Evolutionary conservation across 2,113 vertebrate species (phyloP).

Genomic region (Piaya cayana): DNA sequence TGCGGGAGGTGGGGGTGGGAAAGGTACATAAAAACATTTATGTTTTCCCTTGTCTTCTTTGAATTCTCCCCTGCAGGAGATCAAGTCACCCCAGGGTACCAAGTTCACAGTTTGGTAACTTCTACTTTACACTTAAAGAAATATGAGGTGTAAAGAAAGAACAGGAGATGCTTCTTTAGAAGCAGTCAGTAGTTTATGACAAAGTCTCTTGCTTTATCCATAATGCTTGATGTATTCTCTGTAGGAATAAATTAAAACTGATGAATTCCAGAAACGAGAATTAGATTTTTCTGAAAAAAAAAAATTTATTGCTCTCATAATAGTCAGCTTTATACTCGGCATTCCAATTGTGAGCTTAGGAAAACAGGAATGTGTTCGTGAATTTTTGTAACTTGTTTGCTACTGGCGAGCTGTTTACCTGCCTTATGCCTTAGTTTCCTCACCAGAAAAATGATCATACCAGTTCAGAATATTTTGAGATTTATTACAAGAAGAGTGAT

Average conservation of each 20-base stretch:
- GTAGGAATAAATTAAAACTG: neutral
- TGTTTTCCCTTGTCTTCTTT: neutral
- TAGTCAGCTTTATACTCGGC: neutral
- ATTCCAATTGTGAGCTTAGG: neutral
- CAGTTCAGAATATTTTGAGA: neutral
- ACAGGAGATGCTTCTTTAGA: neutral
- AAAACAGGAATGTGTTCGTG: neutral
- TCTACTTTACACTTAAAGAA: neutral
- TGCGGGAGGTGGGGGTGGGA: accelerated
- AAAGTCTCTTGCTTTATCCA: neutral
- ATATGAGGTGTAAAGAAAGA: neutral
- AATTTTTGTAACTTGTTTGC: neutral
- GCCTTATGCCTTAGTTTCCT: neutral
- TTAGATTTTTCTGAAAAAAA: neutral
- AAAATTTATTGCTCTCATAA: neutral
- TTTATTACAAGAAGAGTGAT: neutral
- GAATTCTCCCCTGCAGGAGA: neutral
- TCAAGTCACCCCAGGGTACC: neutral
- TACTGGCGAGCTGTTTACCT: neutral
- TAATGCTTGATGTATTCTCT: neutral
- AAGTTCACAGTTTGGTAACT: neutral
- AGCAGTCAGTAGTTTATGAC: neutral
- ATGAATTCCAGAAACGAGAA: neutral
- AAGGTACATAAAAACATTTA: neutral
- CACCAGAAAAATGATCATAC: neutral